Base-by-base conservation (phyloP, 2,797 vertebrate species). In the Petrocephalus schoutedeni region DNA sequence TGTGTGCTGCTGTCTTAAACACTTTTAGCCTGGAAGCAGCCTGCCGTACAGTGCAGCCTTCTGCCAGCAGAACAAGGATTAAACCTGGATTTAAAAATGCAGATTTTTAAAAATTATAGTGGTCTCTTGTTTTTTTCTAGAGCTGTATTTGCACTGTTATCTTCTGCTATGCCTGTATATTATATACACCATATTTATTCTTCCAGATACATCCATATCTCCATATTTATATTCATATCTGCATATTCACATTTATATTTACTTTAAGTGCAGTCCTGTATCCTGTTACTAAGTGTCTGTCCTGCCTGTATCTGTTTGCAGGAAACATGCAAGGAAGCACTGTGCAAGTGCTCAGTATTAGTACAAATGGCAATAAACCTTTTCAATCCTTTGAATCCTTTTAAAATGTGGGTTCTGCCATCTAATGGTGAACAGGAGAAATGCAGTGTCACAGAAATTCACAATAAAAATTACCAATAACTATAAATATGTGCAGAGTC, bases 321-420 rank as follows among this genome's bases (percentile, higher is more conserved):
- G 61, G 61, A 67, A 67, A 67, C 23, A 28, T 32, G 23, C 61
- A 67, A 67, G 61, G 36, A 41, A 41, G 36, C 3, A 41, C 36
- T 41, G 36, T 41, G 36, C 36, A 41, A 41, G 36, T 45, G 19
- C 71, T 45, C 14, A 77, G 16, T 41, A 77, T 77, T 77, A 3
- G 16, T 41, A 41, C 71, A 77, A 59, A 14, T 59, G 32, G n/a
- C 56, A 45, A 32, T 59, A 21, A 19, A n/a, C 16, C 19, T 61
- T 86, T 41, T 77, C 14, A 77, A 19, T 64, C 59, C 6, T 23
- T 64, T 64, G 10, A 28, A 32, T 74, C 36, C 58, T 8, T 41
- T 61, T 85, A 56, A 85, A 67, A 51, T 64, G 80, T 85, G 12
- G 41, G 45, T 41, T 19, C 80, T 88, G 87, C 80, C 87, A 88